A percentile compares a stretch with the other conserved stretches of the same genome.
Conservation (phyloP, 2,888 invertebrate genomes). For the Ischnus inquisitorius region DNA sequence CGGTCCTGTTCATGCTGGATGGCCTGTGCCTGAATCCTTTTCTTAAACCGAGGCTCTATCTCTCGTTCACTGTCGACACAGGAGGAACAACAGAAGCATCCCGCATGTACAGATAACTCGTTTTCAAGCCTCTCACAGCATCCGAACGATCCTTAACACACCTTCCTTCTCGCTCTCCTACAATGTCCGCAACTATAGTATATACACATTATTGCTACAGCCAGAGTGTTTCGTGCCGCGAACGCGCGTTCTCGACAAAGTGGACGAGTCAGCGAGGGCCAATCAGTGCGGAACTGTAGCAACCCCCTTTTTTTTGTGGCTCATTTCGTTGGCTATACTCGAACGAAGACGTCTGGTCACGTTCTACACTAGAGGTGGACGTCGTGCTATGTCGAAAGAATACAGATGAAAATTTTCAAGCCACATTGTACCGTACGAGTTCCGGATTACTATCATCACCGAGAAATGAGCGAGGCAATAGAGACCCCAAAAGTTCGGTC, state of each 20-base stretch:
- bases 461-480: conserved; percentile 1
- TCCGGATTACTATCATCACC: conserved; percentile 11
- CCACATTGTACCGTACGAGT: background rate
- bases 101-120: conserved; percentile 54
- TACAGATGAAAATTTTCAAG: background rate
- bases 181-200: conserved; percentile 43
- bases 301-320: conserved; percentile 58
- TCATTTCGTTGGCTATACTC: conserved; percentile 27
- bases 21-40: conserved; percentile 50
- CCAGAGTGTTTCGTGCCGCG: conserved; percentile 43
- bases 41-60: conserved; percentile 48
- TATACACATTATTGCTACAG: conserved; percentile 8
- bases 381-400: background rate
- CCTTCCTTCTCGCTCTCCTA: conserved; percentile 26
- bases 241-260: conserved; percentile 68
- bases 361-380: conserved; percentile 26
- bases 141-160: conserved; percentile 60
- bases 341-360: conserved; percentile 35
- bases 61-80: conserved; percentile 51
- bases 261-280: conserved; percentile 73
- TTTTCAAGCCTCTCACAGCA: conserved; percentile 58
- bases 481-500: conserved; percentile 5
- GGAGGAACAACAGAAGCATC: conserved; percentile 61
- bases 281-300: conserved; percentile 75
- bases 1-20: conserved; percentile 41